Base-by-base conservation (phyloP, 1,140 invertebrate genomes). In the Bradysia coprophila region DNA sequence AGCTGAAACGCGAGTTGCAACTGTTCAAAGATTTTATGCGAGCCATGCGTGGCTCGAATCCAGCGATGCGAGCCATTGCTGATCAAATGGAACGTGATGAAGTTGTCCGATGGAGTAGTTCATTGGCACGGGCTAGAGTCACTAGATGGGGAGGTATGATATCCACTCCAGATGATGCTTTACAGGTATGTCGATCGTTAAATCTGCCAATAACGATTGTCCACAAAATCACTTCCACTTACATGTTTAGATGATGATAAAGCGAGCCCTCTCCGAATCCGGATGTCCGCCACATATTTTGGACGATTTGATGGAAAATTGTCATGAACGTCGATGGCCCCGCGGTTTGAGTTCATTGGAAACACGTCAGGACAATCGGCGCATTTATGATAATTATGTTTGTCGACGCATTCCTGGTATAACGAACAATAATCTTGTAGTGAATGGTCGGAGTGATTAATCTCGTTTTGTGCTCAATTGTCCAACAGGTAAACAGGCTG, bases 111-210 rank as follows among this genome's bases (percentile, higher is more conserved):
- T 96, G 91, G 92, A 82, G 86, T 21, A 77, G 72, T 45, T 81
- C 82, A 2, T 62, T 96, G 18, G 73, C 83, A 13, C 65, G 85
- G 39, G 91, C 91, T 2, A 64, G 88, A 48, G 90, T 95, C 21
- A 92, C 87, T 2, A 68, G 91, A 40, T 97, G 91, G 92, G 92
- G 91, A 41, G 91, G 91, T 41, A 95, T 96, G 87, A 94, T 95
- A 43, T 92, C 88, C 15, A 96, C 92, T 1, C 92, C 91, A 4
- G 91, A 96, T 67, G 83, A 87, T 61, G 75, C 85, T 24, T 66
- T 95, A 48, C 90, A 95, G 73, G 82, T 88, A 59, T 52, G 41
- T 45, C 43, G 21, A 40, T 41, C 13, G 6, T 28, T 28, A 28
- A 28, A n/a, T n/a, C n/a, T n/a, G n/a, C n/a, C n/a, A n/a, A n/a